Evolutionary conservation across 2,888 invertebrate genomes (phyloP).

Genomic region (Patella pellucida): DNA sequence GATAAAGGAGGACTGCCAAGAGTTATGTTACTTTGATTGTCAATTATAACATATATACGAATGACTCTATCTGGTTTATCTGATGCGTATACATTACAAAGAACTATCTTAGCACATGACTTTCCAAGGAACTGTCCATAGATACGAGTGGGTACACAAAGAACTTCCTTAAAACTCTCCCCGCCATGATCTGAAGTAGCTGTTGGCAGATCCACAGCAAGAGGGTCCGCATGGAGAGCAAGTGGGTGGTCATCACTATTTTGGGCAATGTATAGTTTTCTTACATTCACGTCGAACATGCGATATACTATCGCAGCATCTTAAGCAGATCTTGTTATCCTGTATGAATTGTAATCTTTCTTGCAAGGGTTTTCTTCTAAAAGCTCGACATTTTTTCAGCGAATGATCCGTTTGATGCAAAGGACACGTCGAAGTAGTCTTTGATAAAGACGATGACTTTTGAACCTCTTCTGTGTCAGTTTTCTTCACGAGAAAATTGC

Average conservation of each 20-base stretch:
- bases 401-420: slow-evolving; percentile 17
- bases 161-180: no score
- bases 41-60: slow-evolving; percentile 11
- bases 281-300: slow-evolving; percentile 28
- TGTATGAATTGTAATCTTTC: neutral
- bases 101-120: slow-evolving; percentile 20
- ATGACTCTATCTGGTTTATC: neutral
- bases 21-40: slow-evolving; percentile 25
- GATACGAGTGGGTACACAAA: no score
- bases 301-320: slow-evolving; percentile 26
- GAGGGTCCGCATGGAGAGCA: slow-evolving; percentile 24
- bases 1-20: slow-evolving; percentile 14
- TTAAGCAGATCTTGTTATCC: slow-evolving; percentile 28
- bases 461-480: neutral
- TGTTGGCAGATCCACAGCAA: neutral
- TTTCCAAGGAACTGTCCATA: slow-evolving; percentile 6
- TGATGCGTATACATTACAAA: slow-evolving; percentile 10
- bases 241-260: slow-evolving; percentile 26
- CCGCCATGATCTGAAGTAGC: no score
- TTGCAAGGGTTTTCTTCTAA: slow-evolving; percentile 19
- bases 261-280: slow-evolving; percentile 28
- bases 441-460: neutral
- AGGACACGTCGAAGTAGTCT: neutral
- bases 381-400: slow-evolving; percentile 24
- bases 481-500: neutral